Evolutionary conservation across 2,888 invertebrate genomes (phyloP).

Genomic region (Lasioglossum calceatum): DNA sequence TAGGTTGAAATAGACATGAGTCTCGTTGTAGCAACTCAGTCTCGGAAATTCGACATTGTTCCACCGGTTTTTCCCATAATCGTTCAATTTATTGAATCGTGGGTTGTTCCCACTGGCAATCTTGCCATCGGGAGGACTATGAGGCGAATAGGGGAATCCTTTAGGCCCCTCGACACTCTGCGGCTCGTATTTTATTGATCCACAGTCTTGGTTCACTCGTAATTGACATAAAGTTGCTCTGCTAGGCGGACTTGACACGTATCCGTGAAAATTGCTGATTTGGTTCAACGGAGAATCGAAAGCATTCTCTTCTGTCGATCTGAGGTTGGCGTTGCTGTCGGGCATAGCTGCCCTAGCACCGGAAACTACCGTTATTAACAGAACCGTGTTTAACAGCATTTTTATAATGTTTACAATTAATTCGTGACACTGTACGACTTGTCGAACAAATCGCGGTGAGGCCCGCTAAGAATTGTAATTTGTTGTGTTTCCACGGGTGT

Average conservation of each 20-base stretch:
- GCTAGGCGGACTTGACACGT: slow-evolving; percentile 7
- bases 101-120: slow-evolving; percentile 34
- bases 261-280: slow-evolving; percentile 20
- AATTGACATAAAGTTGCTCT: slow-evolving; percentile 26
- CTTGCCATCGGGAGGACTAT: slow-evolving; percentile 37
- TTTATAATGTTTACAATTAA: not conserved
- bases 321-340: not conserved
- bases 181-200: slow-evolving; percentile 24
- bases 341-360: not conserved
- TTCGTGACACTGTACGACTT: not conserved
- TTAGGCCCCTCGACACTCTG: slow-evolving; percentile 39
- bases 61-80: slow-evolving; percentile 37
- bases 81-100: not conserved
- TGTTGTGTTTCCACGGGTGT: not conserved
- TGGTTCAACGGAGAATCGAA: not conserved
- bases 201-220: slow-evolving; percentile 24
- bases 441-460: not conserved
- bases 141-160: not conserved
- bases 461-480: not conserved
- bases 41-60: slow-evolving; percentile 1
- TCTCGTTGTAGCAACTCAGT: not conserved
- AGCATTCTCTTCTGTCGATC: not conserved
- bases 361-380: not conserved
- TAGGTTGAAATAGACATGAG: slow-evolving; percentile 22
- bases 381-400: not conserved